phyloP scores from a whole-genome alignment of 2,797 vertebrate genomes.

The Centroberyx gerrardi region DNA sequence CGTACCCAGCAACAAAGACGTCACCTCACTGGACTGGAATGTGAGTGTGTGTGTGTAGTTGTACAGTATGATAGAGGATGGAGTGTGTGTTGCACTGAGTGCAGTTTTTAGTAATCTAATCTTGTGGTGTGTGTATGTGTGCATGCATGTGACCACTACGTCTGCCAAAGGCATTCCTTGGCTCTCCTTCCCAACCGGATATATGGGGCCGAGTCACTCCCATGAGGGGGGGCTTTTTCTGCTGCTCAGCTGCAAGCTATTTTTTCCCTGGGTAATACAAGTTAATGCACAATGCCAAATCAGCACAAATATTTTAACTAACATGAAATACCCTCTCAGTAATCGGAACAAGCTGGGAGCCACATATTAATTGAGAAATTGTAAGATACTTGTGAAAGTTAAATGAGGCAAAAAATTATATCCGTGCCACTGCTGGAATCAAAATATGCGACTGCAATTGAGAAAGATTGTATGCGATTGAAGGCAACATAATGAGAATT shows the following conservation, averaged over 20 bases:
- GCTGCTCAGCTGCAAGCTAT: slow-evolving; percentile 27
- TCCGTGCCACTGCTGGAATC: not conserved
- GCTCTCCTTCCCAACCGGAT: slow-evolving; percentile 41
- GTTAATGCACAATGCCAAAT: not conserved
- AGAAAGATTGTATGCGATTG: not conserved
- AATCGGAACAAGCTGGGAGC: not conserved
- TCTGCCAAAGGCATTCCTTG: slow-evolving; percentile 49
- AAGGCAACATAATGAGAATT: not conserved
- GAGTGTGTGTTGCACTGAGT: slow-evolving; percentile 22
- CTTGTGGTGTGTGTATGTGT: slow-evolving; percentile 12
- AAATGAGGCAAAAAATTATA: not conserved
- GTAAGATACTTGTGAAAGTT: not conserved
- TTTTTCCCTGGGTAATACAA: slow-evolving; percentile 15
- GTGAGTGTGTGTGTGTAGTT: slow-evolving; percentile 84
- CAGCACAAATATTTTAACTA: not conserved
- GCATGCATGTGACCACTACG: slow-evolving; percentile 29
- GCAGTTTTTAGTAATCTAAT: slow-evolving; percentile 53
- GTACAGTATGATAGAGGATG: not conserved
- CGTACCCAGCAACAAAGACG: slow-evolving; percentile 99
- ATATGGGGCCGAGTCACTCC: slow-evolving; percentile 40
- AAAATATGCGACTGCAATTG: not conserved
- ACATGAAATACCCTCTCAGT: not conserved
- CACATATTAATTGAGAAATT: not conserved
- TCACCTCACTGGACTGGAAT: slow-evolving; percentile 99
- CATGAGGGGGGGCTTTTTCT: slow-evolving; percentile 6